A percentile compares a stretch with the other conserved stretches of the same genome.
Conservation (phyloP, 2,888 invertebrate genomes). For the Orchestes rusci region DNA sequence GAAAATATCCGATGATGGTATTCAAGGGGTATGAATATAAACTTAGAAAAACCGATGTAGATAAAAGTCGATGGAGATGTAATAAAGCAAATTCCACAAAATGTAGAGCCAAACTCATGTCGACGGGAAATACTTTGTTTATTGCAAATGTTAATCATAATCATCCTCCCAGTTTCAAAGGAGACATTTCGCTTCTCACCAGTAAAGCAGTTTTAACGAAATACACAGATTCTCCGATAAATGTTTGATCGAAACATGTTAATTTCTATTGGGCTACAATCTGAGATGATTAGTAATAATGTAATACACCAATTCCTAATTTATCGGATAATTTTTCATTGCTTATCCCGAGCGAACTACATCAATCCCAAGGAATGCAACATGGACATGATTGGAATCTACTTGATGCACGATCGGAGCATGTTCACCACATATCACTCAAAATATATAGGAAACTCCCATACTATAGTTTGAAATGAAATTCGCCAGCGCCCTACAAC, state of each 20-base stretch:
- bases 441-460: too few relatives aligned
- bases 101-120: slow-evolving; percentile 23
- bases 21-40: slow-evolving; percentile 5
- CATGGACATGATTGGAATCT: too few relatives aligned
- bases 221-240: slow-evolving; percentile 1
- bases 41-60: slow-evolving; percentile 1
- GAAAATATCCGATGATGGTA: slow-evolving; percentile 6
- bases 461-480: too few relatives aligned
- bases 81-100: slow-evolving; percentile 19
- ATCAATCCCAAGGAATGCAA: too few relatives aligned
- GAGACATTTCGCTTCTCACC: slow-evolving; percentile 3
- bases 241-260: too few relatives aligned
- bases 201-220: slow-evolving; percentile 8
- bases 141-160: slow-evolving; percentile 9
- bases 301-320: not conserved
- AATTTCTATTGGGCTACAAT: too few relatives aligned
- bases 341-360: too few relatives aligned
- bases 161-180: slow-evolving; percentile 13
- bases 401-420: too few relatives aligned
- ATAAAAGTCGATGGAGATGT: slow-evolving; percentile 29
- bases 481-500: too few relatives aligned
- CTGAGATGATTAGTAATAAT: too few relatives aligned
- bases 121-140: slow-evolving; percentile 23
- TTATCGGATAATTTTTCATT: not conserved
- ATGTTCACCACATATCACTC: too few relatives aligned